phyloP scores from a whole-genome alignment of 2,797 vertebrate genomes.

The Trichosurus vulpecula region DNA sequence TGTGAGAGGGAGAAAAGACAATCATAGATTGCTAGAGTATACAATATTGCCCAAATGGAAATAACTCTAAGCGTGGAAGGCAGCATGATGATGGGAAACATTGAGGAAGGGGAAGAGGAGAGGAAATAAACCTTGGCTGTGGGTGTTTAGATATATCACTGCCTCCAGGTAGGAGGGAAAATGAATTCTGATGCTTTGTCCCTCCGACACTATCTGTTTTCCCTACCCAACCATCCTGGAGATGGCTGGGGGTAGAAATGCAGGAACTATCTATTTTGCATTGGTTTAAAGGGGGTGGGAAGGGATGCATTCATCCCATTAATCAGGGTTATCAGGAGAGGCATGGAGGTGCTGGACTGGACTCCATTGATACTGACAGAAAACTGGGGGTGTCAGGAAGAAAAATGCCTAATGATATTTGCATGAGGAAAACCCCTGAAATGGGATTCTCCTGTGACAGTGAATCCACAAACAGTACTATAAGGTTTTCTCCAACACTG shows the following conservation, averaged over 20 bases:
- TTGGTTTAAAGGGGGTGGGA: neutral
- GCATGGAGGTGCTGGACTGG: neutral
- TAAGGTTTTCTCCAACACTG: neutral
- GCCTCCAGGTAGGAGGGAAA: neutral
- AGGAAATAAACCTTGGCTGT: neutral
- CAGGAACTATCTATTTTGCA: neutral
- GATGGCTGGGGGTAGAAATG: neutral
- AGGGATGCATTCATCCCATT: neutral
- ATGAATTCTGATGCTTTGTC: neutral
- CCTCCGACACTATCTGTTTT: neutral
- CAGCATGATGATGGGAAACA: neutral
- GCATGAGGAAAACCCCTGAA: neutral
- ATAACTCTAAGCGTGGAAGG: neutral
- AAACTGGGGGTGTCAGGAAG: neutral
- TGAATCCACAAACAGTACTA: neutral
- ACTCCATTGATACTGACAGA: neutral
- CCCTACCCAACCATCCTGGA: neutral
- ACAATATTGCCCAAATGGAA: neutral
- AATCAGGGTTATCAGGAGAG: neutral
- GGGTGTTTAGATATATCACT: neutral
- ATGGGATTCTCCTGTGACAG: neutral
- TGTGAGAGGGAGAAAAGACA: neutral
- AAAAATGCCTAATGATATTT: neutral
- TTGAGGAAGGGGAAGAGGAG: neutral
- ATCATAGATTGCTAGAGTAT: neutral